Percentiles rank a stretch among this genome's conserved stretches.
These are phyloP conservation scores for Penaeus monodon DNA, from an alignment of 2,888 invertebrate species.

Conservation along the genomic window DNA sequence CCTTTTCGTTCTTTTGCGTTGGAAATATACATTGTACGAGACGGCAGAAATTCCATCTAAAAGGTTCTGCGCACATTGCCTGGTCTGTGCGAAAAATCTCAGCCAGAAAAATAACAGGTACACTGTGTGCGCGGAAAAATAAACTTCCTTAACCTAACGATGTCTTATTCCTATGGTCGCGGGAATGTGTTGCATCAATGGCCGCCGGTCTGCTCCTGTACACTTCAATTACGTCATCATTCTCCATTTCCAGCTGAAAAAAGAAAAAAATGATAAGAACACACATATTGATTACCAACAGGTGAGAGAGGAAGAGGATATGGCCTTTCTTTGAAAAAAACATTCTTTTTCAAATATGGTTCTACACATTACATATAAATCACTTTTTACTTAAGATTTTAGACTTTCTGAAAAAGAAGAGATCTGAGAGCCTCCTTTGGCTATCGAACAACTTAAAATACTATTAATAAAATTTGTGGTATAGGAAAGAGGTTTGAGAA, in stretches of 20 bases:
- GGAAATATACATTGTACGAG: conserved; percentile 2
- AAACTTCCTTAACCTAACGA: conserved; percentile 49
- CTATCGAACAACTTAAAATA: too few species aligned
- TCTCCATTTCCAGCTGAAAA: conserved; percentile 76
- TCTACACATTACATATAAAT: too few species aligned
- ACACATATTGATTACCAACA: background rate
- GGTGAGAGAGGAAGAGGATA: too few species aligned
- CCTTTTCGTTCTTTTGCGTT: too few species aligned
- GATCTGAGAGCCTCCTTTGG: too few species aligned
- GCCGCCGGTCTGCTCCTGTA: conserved; percentile 79
- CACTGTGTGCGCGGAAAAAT: conserved; percentile 25
- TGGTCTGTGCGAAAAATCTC: background rate
- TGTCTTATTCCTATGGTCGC: conserved; percentile 51
- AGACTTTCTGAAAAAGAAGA: too few species aligned
- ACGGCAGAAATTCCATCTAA: conserved; percentile 24
- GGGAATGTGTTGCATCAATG: conserved; percentile 62
- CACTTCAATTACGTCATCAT: conserved; percentile 80
- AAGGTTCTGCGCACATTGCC: conserved; percentile 22
- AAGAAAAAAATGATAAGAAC: conserved; percentile 19
- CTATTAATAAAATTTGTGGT: too few species aligned
- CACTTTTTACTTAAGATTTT: too few species aligned
- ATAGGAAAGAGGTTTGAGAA: too few species aligned
- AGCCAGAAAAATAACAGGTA: conserved; percentile 28
- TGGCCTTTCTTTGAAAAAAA: too few species aligned
- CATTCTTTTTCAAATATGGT: too few species aligned